Evolutionary conservation across 2,797 vertebrate genomes (phyloP), one percentile per base, ranked within the genome.

Genomic region (Rallus crepitans): DNA sequence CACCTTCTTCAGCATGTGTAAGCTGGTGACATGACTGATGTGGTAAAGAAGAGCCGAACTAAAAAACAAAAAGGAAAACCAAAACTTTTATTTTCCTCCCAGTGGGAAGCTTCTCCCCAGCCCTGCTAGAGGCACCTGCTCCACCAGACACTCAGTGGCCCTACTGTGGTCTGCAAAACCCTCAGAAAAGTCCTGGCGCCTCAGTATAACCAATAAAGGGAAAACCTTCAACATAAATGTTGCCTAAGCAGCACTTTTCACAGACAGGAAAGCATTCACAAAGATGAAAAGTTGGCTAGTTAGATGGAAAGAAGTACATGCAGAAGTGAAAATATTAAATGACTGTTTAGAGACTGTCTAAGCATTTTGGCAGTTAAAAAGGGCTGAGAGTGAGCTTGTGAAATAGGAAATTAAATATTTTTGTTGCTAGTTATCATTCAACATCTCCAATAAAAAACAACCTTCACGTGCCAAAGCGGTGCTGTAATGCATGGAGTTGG

Each of bases 371-470:
- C 82, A 80, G 68, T 63, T 75, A 68, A 59, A 89, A 70, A 66
- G 28, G 47, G 56, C 59, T 76, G 39, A 77, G 68, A n/a, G 33
- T 11, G 12, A 75, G 69, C 24, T 82, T 69, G 40, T 4, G 5
- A 72, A 59, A 91, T 17, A 77, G 76, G 85, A 96, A 96, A 92
- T 84, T 19, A 94, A 93, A 82, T 91, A 71, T 94, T 96, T 95
- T 59, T 70, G 47, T 86, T 94, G 90, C 76, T 84, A 90, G 88
- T 40, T 78, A 47, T 88, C 50, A 89, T 93, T 93, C 60, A 71
- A 60, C 39, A 71, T 83, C 61, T 94, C 66, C 53, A 89, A 64
- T 60, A 65, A 86, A 79, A 82, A 69, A 24, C 27, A 81, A 50
- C 10, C 39, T 35, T 61, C 48, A 40, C 3, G 4, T 69, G 72